phyloP scores from a whole-genome alignment of 2,888 invertebrate genomes.

The Acrobasis suavella region DNA sequence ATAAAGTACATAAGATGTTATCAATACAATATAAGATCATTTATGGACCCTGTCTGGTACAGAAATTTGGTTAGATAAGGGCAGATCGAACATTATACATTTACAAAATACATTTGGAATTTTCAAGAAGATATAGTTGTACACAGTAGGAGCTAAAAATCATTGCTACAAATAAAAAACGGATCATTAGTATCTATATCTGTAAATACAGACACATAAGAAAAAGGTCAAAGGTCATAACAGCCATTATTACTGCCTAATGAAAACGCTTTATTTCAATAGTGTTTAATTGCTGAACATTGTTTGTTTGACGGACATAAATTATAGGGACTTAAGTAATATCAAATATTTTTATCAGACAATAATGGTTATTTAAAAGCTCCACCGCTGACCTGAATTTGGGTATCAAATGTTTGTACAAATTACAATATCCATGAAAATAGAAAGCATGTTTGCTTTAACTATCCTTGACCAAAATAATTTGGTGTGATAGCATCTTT shows the following conservation, averaged over 20 bases:
- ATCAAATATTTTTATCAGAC: background rate
- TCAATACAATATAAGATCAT: too few relatives aligned
- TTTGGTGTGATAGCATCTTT: slow-evolving; percentile 71
- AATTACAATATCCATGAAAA: slow-evolving; percentile 53
- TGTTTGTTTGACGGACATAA: background rate
- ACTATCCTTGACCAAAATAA: slow-evolving; percentile 76
- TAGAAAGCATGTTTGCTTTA: slow-evolving; percentile 58
- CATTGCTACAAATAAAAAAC: too few relatives aligned
- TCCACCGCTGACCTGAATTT: slow-evolving; percentile 4
- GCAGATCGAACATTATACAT: too few relatives aligned
- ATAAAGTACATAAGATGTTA: too few relatives aligned
- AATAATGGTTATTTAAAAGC: background rate
- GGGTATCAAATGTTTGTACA: slow-evolving; percentile 33
- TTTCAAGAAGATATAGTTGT: background rate
- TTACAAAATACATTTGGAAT: too few relatives aligned
- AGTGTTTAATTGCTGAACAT: background rate
- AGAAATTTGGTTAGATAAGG: too few relatives aligned
- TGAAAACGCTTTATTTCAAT: background rate
- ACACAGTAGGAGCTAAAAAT: too few relatives aligned
- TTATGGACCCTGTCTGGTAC: too few relatives aligned
- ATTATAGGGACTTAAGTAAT: background rate
- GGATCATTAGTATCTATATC: background rate
- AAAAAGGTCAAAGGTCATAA: background rate
- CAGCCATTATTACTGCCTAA: background rate
- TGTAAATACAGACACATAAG: background rate